These are phyloP conservation scores for Macrobrachium rosenbergii DNA, from an alignment of 1,140 invertebrate genomes.

Conservation along the genomic window DNA sequence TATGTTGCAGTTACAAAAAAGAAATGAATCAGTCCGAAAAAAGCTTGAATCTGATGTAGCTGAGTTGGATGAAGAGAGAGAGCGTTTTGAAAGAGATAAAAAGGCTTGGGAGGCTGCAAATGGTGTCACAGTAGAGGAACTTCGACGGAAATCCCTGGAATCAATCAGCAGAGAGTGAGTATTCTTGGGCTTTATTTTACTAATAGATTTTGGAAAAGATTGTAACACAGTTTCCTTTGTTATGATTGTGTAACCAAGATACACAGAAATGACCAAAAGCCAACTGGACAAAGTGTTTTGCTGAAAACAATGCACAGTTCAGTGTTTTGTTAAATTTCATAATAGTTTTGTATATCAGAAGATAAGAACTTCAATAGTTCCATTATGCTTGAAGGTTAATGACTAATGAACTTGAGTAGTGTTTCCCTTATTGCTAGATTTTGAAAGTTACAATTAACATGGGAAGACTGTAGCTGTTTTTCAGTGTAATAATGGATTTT, in stretches of 20 bases:
- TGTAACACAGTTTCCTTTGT: too few relatives aligned
- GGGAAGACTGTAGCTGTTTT: too few relatives aligned
- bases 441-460: neutral
- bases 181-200: constrained; percentile 15
- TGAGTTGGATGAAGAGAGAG: constrained; percentile 91
- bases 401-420: too few relatives aligned
- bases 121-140: constrained; percentile 87
- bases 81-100: constrained; percentile 89
- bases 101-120: constrained; percentile 90
- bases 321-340: too few relatives aligned
- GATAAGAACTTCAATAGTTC: too few relatives aligned
- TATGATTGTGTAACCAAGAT: too few relatives aligned
- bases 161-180: constrained; percentile 88
- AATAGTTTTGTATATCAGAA: too few relatives aligned
- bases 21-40: constrained; percentile 80
- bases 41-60: constrained; percentile 88
- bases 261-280: too few relatives aligned
- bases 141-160: constrained; percentile 85
- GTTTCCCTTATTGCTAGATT: neutral
- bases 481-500: too few relatives aligned
- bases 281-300: too few relatives aligned
- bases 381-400: too few relatives aligned
- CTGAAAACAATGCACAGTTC: too few relatives aligned
- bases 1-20: constrained; percentile 75
- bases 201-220: neutral